Evolutionary conservation across 2,888 invertebrate species (phyloP), one percentile per base, ranked within the genome.

Genomic region (Chaitophorus viminalis): DNA sequence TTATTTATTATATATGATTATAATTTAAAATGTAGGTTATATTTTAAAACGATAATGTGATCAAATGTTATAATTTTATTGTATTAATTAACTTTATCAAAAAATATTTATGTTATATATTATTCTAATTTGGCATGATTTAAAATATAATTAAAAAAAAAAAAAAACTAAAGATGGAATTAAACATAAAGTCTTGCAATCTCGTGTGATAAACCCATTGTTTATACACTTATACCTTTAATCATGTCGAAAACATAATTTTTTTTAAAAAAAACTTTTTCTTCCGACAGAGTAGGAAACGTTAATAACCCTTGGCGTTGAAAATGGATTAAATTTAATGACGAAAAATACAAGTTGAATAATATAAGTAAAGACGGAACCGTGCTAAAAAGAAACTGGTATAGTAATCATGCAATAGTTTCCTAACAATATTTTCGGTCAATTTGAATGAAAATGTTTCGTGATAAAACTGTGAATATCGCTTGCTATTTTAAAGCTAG

Each of bases 391-490:
- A 54, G 9, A 74, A 82, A 54, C 72, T 70, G 9, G 25, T 70
- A 21, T 60, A 74, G 36, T 82, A 74, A 54, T 74, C 74, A 82
- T 18, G 65, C 36, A 1, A 46, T 39, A 82, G 72, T 74, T 54
- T 33, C 4, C 72, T 9, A 52, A 52, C 33, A 72, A 82, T 52
- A 82, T 82, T 54, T 74, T 82, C 33, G 54, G 54, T 36, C 9
- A 54, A 82, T 82, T 82, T 54, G 33, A 82, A 72, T 33, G 2
- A n/a, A 72, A 74, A 82, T 36, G n/a, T 54, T 72, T 74, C n/a
- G 18, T n/a, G n/a, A 33, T 82, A 52, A 82, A 82, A 72, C 17
- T 72, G 31, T 54, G n/a, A 33, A 54, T 74, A 54, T 18, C n/a
- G 54, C 74, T 36, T 46, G 46, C 65, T n/a, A 72, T 82, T 74